Evolutionary conservation across 2,888 invertebrate genomes (phyloP).

Genomic region (Drosophila multiciliata): DNA sequence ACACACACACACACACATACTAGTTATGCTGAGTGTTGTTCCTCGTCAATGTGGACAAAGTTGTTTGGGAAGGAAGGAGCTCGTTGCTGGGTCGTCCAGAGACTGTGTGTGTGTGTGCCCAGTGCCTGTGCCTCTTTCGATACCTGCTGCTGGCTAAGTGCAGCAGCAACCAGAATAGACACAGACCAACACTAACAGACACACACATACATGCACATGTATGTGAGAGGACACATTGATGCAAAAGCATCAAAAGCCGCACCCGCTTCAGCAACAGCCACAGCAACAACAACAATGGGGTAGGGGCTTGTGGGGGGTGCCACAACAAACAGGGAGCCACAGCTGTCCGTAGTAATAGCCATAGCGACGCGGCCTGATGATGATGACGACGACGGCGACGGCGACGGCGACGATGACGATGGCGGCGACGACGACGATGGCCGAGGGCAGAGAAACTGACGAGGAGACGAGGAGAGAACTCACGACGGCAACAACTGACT

Average conservation of each 20-base stretch:
- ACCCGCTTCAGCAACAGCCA: constrained; percentile 66
- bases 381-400: constrained; percentile 35
- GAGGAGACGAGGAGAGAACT: constrained; percentile 36
- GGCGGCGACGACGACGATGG: constrained; percentile 37
- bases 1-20: constrained; percentile 2
- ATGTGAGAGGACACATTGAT: constrained; percentile 49
- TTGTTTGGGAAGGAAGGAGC: constrained; percentile 44
- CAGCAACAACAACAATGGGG: constrained; percentile 33
- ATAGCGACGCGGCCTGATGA: constrained; percentile 54
- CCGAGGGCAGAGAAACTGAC: constrained; percentile 44
- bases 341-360: constrained; percentile 61
- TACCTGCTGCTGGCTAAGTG: constrained; percentile 74
- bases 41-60: constrained; percentile 65
- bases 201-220: constrained; percentile 1
- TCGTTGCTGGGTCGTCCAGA: constrained; percentile 32
- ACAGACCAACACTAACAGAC: constrained; percentile 33
- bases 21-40: constrained; percentile 54
- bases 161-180: constrained; percentile 50
- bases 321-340: constrained; percentile 50
- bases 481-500: constrained; percentile 52
- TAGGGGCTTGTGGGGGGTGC: constrained; percentile 13
- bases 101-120: constrained; percentile 19
- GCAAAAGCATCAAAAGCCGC: constrained; percentile 77
- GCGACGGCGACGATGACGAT: constrained; percentile 34
- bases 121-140: constrained; percentile 50